Evolutionary conservation across 1,140 invertebrate genomes (phyloP), one percentile per base, ranked within the genome.

Genomic region (Adoxophyes honmai): DNA sequence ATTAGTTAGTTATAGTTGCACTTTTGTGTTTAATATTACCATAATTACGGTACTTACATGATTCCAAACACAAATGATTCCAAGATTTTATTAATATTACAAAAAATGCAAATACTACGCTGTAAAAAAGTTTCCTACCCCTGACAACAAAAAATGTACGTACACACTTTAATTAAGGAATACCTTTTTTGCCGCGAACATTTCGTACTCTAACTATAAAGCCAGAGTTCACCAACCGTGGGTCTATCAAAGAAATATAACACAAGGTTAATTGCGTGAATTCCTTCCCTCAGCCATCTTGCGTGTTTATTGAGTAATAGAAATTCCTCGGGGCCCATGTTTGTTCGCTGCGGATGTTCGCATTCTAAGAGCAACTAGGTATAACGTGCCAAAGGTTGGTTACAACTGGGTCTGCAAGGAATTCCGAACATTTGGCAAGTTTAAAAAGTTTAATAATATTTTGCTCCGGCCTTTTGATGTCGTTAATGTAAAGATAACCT

Each of bases 281-380:
- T 52, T 52, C 48, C 33, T 4, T 1, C 33, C 33, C 36, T 37
- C 36, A 14, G 39, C 39, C 39, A 44, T 44, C 39, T 44, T 44
- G 48, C 13, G 48, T 52, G 21, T 52, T 52, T 34, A 52, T 52
- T 52, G 48, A 52, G 48, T 34, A 52, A 52, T 52, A 52, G 21
- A 52, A 52, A 52, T 52, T 52, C 48, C 48, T 13, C 14, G 14
- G 36, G 11, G 11, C 48, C 33, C 48, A 14, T 52, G 33, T 34
- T 34, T 52, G 14, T 21, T 52, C 33, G 48, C 48, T 9, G 39
- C 16, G 39, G 18, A 28, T 18, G 10, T 44, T 44, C 15, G 39
- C 39, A 44, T 44, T 44, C 39, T 18, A 28, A 28, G 39, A 10
- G 15, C 39, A 15, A n/a, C 39, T 28, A 28, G 21, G 21, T 28